Evolutionary conservation across 2,797 vertebrate genomes (phyloP).

Genomic region (Apogon talboti): DNA sequence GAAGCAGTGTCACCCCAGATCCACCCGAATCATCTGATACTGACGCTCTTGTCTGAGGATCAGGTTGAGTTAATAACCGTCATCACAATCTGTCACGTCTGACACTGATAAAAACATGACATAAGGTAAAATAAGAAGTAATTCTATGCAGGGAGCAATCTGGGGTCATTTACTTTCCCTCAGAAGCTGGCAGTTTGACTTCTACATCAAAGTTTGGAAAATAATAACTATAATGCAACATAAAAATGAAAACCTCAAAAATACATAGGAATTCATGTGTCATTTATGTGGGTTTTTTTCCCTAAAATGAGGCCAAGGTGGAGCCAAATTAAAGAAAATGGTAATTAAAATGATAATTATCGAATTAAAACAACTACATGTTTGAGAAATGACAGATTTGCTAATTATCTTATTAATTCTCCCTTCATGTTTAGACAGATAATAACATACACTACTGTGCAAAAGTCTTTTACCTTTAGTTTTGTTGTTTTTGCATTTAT

Average conservation of each 20-base stretch:
- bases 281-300: neutral
- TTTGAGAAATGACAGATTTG: too few species aligned
- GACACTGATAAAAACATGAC: conserved; percentile 10
- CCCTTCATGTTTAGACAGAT: too few species aligned
- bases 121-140: neutral
- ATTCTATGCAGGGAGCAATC: conserved; percentile 4
- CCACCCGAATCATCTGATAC: neutral
- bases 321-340: too few species aligned
- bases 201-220: conserved; percentile 3
- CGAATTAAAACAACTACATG: too few species aligned
- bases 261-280: conserved; percentile 12
- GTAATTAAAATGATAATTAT: too few species aligned
- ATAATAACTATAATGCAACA: neutral
- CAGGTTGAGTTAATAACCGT: conserved; percentile 1
- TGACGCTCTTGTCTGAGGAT: conserved; percentile 1
- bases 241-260: conserved; percentile 20
- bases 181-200: conserved; percentile 16
- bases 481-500: too few species aligned
- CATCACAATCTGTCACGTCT: neutral
- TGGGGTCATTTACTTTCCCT: conserved; percentile 4
- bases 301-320: too few species aligned
- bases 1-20: neutral
- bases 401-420: too few species aligned
- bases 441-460: too few species aligned
- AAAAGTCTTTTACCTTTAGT: too few species aligned